Base-by-base conservation (phyloP, 2,113 vertebrate species). In the Seriola aureovittata region DNA sequence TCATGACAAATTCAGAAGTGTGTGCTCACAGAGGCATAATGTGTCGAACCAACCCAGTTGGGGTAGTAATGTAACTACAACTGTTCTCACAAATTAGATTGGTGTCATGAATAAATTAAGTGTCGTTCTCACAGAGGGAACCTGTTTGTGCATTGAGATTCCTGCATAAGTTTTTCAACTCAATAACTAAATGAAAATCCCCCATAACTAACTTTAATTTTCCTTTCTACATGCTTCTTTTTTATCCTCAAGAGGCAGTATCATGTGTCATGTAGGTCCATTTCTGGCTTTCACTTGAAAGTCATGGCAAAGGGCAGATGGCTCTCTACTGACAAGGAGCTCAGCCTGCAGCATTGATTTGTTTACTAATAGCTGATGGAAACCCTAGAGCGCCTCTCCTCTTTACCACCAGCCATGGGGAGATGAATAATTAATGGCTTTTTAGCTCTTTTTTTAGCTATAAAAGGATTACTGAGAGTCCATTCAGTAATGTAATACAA, bases 341-440 rank as follows among this genome's bases (percentile, higher is more conserved):
- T 93, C 89, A 93, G 90, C 68, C 92, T 91, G 87, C 91, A 87
- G 89, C 94, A 95, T 96, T 94, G 95, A 95, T 96, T 94, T 96
- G 95, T 95, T 96, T 96, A 94, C 95, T 95, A 95, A 95, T 94
- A 95, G 94, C 93, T 89, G 92, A 91, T 93, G 93, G 93, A 94
- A 95, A 93, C 91, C 89, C 82, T 84, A 95, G 92, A 95, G 91
- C 44, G 70, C 90, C 86, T 95, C 91, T 95, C 91, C 82, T 92
- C 89, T 94, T 93, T 94, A 92, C 93, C 90, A 91, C 91, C 85
- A 92, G 93, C 89, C 87, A 85, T 85, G 71, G 88, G 84, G 81
- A 92, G 88, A 94, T 95, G 93, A 95, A 95, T 95, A 95, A 95
- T 95, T 93, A 94, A 95, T 94, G 92, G 77, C 67, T 89, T 94